phyloP scores from a whole-genome alignment of 30 jellyfish, hydroid and myxozoan genomes.

The Mastigias papua region DNA sequence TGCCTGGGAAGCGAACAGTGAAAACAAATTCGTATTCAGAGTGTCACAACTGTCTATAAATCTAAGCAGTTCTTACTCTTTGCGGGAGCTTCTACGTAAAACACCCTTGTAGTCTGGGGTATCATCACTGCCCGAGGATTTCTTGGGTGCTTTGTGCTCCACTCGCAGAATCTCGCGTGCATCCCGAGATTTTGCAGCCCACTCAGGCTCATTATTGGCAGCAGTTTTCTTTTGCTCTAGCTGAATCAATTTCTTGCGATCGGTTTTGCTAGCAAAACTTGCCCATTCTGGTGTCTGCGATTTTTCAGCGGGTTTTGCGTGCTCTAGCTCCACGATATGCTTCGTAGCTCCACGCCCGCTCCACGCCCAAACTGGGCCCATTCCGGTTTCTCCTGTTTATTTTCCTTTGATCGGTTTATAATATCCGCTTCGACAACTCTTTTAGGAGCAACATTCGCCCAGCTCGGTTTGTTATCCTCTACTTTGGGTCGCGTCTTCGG shows the following conservation, averaged over 20 bases:
- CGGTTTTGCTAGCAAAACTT: constrained; percentile 48
- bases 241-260: constrained; percentile 41
- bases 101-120: constrained; percentile 65
- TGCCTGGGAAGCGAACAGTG: constrained; percentile 2
- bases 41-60: background rate
- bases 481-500: constrained; percentile 26
- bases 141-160: constrained; percentile 35
- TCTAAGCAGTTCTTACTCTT: constrained; percentile 54
- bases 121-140: constrained; percentile 20
- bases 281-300: constrained; percentile 75
- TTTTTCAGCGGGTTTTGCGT: constrained; percentile 11
- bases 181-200: constrained; percentile 73
- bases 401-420: constrained; percentile 30
- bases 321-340: constrained; percentile 46
- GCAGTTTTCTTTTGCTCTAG: constrained; percentile 57
- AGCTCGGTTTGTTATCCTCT: constrained; percentile 62
- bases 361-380: constrained; percentile 74
- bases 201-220: constrained; percentile 57
- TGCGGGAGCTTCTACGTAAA: constrained; percentile 40
- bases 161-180: constrained; percentile 63
- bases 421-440: constrained; percentile 45
- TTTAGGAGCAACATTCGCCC: constrained; percentile 63
- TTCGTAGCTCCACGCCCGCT: constrained; percentile 55
- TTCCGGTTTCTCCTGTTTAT: constrained; percentile 64
- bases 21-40: background rate